These are phyloP conservation scores for Zosterops hypoxanthus DNA, from an alignment of 2,113 vertebrate species.

Conservation along the genomic window DNA sequence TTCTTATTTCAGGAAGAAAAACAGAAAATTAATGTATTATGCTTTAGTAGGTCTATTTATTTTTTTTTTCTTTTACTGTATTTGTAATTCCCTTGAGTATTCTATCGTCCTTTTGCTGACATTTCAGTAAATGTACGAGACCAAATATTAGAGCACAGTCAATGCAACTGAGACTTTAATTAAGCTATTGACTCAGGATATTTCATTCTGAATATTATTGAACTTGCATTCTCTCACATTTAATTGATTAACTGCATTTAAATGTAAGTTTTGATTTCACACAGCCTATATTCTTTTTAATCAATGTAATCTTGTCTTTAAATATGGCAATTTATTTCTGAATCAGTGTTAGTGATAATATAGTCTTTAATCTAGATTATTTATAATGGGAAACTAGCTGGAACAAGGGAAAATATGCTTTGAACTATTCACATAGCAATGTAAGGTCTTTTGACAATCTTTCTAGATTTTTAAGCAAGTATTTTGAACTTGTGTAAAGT, in stretches of 20 bases:
- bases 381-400: not conserved
- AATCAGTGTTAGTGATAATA: not conserved
- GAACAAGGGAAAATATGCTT: not conserved
- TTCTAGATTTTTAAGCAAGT: not conserved
- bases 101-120: not conserved
- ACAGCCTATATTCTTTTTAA: not conserved
- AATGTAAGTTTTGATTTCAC: not conserved
- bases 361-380: not conserved
- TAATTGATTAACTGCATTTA: not conserved
- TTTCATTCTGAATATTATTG: not conserved
- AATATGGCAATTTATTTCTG: not conserved
- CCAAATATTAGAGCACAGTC: not conserved
- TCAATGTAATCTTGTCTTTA: not conserved
- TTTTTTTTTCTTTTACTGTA: not conserved
- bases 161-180: constrained; percentile 27
- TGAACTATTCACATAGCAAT: not conserved
- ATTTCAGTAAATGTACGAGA: not conserved
- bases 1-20: not conserved
- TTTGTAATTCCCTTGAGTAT: not conserved
- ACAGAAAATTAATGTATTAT: not conserved
- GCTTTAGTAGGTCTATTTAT: not conserved
- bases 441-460: not conserved
- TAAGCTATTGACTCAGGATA: not conserved
- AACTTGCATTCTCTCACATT: constrained; percentile 7
- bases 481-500: not conserved